Conservation (phyloP, 1,140 invertebrate genomes). For the Wasmannia auropunctata region DNA sequence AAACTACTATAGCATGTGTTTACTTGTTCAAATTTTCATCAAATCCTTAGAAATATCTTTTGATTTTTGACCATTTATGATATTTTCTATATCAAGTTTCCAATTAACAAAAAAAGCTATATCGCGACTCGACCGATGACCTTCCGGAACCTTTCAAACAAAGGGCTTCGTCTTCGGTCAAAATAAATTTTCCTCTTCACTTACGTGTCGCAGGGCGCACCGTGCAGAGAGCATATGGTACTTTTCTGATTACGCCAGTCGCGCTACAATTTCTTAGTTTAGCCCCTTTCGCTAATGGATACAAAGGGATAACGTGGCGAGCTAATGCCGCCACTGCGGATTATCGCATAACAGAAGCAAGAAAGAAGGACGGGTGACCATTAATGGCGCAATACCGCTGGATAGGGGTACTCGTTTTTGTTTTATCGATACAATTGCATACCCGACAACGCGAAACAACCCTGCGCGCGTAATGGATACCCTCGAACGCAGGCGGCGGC, state of each 20-base stretch:
- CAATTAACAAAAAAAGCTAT: background rate
- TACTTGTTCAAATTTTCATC: too few relatives aligned
- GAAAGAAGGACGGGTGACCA: conserved; percentile 65
- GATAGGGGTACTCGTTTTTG: conserved; percentile 70
- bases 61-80: background rate
- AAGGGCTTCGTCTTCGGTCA: conserved; percentile 57
- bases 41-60: background rate
- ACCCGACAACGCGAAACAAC: conserved; percentile 51
- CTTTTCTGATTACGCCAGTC: conserved; percentile 62
- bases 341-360: conserved; percentile 74
- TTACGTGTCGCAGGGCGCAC: background rate
- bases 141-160: conserved; percentile 41
- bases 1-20: background rate
- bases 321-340: conserved; percentile 58
- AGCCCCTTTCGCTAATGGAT: conserved; percentile 67
- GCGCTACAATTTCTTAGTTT: conserved; percentile 70
- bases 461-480: conserved; percentile 65
- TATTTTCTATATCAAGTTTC: background rate
- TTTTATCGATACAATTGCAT: conserved; percentile 75
- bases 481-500: conserved; percentile 50
- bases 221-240: conserved; percentile 44
- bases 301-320: conserved; percentile 56
- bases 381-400: conserved; percentile 67
- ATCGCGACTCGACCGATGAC: background rate
- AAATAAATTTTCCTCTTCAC: conserved; percentile 66